A percentile compares a stretch with the other conserved stretches of the same genome.
Conservation (phyloP, 2,113 vertebrate genomes). For the Stigmatopora argus region DNA sequence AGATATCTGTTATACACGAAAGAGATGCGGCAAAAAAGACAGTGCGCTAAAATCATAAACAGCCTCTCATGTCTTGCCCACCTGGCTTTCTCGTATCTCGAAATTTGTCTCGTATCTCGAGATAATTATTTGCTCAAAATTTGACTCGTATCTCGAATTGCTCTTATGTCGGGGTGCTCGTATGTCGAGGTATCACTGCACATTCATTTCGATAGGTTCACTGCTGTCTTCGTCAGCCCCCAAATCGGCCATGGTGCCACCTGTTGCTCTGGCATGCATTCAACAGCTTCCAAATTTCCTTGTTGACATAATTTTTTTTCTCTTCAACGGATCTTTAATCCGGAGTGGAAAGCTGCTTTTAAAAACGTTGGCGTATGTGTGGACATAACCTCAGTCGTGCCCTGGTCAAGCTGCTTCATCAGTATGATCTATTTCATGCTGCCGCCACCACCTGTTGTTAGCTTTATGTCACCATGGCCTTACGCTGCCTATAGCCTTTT, state of each 20-base stretch:
- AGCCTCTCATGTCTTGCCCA: too few relatives aligned
- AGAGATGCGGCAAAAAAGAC: too few relatives aligned
- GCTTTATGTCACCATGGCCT: conserved; percentile 46
- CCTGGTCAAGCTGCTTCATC: conserved; percentile 32
- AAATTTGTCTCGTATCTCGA: too few relatives aligned
- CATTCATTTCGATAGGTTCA: too few relatives aligned
- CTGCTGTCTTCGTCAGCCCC: conserved; percentile 25
- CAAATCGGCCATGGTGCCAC: not conserved
- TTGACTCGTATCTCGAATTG: too few relatives aligned
- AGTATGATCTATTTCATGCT: conserved; percentile 56
- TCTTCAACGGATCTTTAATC: not conserved
- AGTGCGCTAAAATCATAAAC: too few relatives aligned
- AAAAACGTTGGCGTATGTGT: not conserved
- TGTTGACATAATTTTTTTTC: not conserved
- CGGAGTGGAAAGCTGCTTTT: not conserved
- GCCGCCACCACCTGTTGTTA: conserved; percentile 64
- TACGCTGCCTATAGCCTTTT: conserved; percentile 28
- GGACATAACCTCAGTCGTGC: not conserved
- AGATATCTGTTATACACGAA: too few relatives aligned
- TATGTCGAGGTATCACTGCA: too few relatives aligned
- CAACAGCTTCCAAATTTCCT: not conserved
- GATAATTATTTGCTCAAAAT: too few relatives aligned
- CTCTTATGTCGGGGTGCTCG: too few relatives aligned
- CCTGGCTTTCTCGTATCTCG: too few relatives aligned
- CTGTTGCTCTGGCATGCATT: conserved; percentile 2